Base-by-base conservation (phyloP, 2,888 invertebrate species). In the Hetaerina titia region DNA sequence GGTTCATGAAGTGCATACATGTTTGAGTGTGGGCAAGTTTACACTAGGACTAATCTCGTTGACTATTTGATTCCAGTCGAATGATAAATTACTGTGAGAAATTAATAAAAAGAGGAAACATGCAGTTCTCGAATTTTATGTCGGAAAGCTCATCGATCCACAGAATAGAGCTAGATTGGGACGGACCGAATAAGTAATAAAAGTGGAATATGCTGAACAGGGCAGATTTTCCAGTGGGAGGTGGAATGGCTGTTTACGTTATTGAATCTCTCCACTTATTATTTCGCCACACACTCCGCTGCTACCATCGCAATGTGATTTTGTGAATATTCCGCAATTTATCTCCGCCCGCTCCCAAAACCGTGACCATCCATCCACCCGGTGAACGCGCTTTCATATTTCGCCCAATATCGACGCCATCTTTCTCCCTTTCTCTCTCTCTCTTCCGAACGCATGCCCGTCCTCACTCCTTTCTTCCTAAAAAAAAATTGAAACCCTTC, bases 211-310 rank as follows among this genome's bases (percentile, higher is more conserved):
- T 81, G 25, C 81, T 11, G 81, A 31, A 15, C 81, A 81, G 5
- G 81, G 81, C 15, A 6, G 81, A 22, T 15, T 11, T 31, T 31
- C 25, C 9, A 31, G 25, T 13, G 81, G 69, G 19, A 22, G 13
- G 25, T 11, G 81, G 69, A n/a, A 22, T n/a, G 69, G 81, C 81
- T 31, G 31, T 31, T 25, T 81, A 31, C 81, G 81, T 81, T 81
- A 81, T 81, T 81, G 81, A 81, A 81, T 81, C 31, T 81, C 25
- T 81, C 81, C 25, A 31, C 81, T 45, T 45, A 81, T 81, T 81
- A 81, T 81, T 31, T 81, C 81, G 31, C 81, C 25, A 25, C 19
- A 81, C 25, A 15, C 25, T 11, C 17, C 81, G 25, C 81, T 81
- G 2, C 81, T 45, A 31, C 13, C 11, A 31, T 31, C 31, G 81